A percentile compares a stretch with the other conserved stretches of the same genome.
phyloP scores from a whole-genome alignment of 2,113 vertebrate genomes.

The Ranitomeya imitator region DNA sequence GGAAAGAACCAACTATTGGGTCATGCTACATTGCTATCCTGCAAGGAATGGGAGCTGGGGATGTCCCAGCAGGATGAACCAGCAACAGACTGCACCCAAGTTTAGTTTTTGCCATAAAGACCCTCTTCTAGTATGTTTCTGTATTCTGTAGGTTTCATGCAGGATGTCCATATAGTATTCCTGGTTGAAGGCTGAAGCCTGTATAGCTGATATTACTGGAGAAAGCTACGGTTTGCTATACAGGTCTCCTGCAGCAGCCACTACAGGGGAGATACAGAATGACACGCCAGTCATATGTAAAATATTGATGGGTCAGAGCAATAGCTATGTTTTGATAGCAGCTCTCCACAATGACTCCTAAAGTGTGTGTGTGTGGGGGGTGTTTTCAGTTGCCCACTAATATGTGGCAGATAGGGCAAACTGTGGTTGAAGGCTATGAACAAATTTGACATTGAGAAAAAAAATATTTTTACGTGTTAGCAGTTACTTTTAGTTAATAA shows the following conservation, averaged over 20 bases:
- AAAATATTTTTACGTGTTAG: no score
- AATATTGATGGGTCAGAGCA: background rate
- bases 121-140: background rate
- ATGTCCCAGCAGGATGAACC: background rate
- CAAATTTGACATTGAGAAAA: no score
- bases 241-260: background rate
- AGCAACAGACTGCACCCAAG: background rate
- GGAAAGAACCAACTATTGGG: no score
- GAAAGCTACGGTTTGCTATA: background rate
- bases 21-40: background rate
- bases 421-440: no score
- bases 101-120: background rate
- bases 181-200: background rate
- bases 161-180: background rate
- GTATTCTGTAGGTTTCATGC: background rate
- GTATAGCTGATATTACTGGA: background rate
- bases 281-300: background rate
- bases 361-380: no score
- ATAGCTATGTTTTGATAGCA: no score
- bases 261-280: background rate
- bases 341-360: no score
- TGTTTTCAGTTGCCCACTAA: no score
- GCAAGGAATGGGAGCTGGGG: background rate
- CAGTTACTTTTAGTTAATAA: no score
- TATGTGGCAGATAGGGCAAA: no score